Percentiles rank a stretch among this genome's conserved stretches.
Conservation (phyloP, 2,113 vertebrate genomes). For the Aleadryas rufinucha region DNA sequence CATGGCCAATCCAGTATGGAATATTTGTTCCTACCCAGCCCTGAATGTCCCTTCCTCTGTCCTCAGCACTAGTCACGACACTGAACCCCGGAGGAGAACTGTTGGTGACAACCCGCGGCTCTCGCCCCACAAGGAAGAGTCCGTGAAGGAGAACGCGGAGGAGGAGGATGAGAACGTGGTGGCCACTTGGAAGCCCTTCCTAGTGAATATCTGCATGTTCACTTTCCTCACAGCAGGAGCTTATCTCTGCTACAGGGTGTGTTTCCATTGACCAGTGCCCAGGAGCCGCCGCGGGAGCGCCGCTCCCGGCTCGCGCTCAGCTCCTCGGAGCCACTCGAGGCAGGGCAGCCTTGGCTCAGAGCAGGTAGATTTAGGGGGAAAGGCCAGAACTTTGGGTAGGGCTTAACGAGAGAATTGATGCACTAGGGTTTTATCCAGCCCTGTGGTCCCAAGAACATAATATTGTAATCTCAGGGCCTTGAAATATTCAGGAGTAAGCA, state of each 20-base stretch:
- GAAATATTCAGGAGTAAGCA: conserved; percentile 87
- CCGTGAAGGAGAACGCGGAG: neutral
- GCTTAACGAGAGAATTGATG: conserved; percentile 65
- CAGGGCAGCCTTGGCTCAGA: conserved; percentile 49
- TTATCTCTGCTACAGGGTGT: conserved; percentile 90
- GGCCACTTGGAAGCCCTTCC: conserved; percentile 83
- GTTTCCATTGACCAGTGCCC: conserved; percentile 80
- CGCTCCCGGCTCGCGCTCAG: neutral
- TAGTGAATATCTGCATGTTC: conserved; percentile 87
- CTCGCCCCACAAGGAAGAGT: conserved; percentile 56
- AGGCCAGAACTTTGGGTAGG: conserved; percentile 72
- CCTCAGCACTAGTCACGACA: conserved; percentile 70
- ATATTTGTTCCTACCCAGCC: accelerated
- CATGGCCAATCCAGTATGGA: accelerated
- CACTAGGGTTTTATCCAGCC: conserved; percentile 75
- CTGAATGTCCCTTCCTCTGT: neutral
- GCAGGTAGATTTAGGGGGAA: conserved; percentile 37
- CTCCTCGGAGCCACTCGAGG: neutral
- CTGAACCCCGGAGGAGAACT: conserved; percentile 74
- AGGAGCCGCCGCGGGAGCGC: neutral
- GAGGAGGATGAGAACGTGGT: conserved; percentile 60
- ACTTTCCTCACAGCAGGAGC: conserved; percentile 85
- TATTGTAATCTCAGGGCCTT: conserved; percentile 92
- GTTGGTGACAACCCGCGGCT: neutral
- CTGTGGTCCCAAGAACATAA: conserved; percentile 77